These are phyloP conservation scores for Cerceris rybyensis DNA, from an alignment of 2,888 invertebrate genomes.

Conservation along the genomic window DNA sequence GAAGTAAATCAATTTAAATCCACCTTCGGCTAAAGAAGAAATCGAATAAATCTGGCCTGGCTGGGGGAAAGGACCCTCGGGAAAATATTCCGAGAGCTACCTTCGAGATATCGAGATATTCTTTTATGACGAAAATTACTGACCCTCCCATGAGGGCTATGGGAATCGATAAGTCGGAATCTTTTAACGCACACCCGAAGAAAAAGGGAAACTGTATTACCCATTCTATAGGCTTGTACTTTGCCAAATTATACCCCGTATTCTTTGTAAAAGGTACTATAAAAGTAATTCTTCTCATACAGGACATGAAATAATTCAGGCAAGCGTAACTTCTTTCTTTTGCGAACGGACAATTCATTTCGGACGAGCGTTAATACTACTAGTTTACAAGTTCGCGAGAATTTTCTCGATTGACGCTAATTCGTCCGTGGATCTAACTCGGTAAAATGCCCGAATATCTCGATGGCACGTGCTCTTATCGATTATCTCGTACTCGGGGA, in stretches of 20 bases:
- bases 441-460: conserved; percentile 14
- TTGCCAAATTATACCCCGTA: background rate
- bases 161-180: conserved; percentile 4
- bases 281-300: background rate
- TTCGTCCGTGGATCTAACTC: background rate
- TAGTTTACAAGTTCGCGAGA: too few relatives aligned
- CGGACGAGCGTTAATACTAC: too few relatives aligned
- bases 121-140: conserved; percentile 4
- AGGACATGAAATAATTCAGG: background rate
- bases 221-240: conserved; percentile 14
- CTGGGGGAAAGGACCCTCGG: conserved; percentile 4
- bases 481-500: conserved; percentile 38
- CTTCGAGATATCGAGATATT: conserved; percentile 1
- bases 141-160: background rate
- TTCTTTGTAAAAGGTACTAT: background rate
- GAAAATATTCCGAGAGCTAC: conserved; percentile 2
- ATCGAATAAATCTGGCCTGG: conserved; percentile 16
- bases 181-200: conserved; percentile 2
- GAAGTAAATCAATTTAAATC: conserved; percentile 21
- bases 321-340: background rate
- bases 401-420: too few relatives aligned
- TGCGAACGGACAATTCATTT: too few relatives aligned
- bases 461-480: conserved; percentile 41
- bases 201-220: too few relatives aligned
- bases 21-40: conserved; percentile 9